phyloP scores from a whole-genome alignment of 2,797 vertebrate genomes.

The Coregonus suidteri region DNA sequence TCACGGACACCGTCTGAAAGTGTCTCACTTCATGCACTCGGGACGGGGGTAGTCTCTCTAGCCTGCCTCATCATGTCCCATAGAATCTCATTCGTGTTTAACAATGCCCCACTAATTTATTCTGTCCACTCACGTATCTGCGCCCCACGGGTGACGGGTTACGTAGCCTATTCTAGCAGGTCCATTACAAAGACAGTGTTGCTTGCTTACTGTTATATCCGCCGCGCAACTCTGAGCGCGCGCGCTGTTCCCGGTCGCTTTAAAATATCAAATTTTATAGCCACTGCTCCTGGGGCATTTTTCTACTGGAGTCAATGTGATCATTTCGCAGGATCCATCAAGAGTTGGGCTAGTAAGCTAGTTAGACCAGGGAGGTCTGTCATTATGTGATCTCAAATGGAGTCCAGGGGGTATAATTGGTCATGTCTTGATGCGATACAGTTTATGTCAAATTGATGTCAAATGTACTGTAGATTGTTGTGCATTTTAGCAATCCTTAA shows the following conservation, averaged over 20 bases:
- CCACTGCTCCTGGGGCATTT: conserved; percentile 36
- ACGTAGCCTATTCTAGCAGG: conserved; percentile 12
- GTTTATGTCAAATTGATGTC: too few species aligned
- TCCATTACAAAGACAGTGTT: conserved; percentile 26
- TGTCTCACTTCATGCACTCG: background rate
- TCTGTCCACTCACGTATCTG: conserved; percentile 40
- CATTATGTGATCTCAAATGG: conserved; percentile 2
- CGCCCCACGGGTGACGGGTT: background rate
- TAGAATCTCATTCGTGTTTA: conserved; percentile 13
- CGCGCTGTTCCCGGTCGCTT: conserved; percentile 36
- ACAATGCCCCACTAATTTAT: conserved; percentile 44
- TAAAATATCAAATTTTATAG: conserved; percentile 56
- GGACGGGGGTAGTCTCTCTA: background rate
- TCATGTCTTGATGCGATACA: too few species aligned
- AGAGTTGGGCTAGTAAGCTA: conserved; percentile 21
- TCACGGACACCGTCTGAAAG: conserved; percentile 6
- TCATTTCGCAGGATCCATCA: conserved; percentile 26
- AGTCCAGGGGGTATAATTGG: background rate
- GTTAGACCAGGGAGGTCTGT: conserved; percentile 6
- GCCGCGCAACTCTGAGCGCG: conserved; percentile 41
- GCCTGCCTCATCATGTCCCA: background rate
- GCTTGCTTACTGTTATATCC: conserved; percentile 21
- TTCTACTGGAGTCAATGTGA: conserved; percentile 21
- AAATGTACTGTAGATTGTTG: too few species aligned
- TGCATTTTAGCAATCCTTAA: too few species aligned